Conservation (phyloP, 2,888 invertebrate genomes). For the Thereva nobilitata region DNA sequence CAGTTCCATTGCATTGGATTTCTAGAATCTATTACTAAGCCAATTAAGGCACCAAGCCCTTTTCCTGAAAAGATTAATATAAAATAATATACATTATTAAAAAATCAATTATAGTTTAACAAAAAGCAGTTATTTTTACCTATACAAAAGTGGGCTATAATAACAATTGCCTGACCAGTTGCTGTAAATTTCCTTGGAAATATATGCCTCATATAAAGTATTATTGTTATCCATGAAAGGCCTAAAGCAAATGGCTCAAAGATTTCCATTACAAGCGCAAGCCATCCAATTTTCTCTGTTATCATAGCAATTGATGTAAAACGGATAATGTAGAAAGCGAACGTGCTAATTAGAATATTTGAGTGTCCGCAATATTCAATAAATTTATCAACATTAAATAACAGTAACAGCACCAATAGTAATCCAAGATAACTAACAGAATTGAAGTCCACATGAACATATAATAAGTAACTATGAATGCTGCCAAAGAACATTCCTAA, state of each 20-base stretch:
- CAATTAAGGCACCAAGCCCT: conserved; percentile 71
- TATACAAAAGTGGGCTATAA: conserved; percentile 78
- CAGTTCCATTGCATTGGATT: conserved; percentile 45
- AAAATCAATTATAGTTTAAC: not conserved
- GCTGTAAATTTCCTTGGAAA: conserved; percentile 77
- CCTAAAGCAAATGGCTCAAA: conserved; percentile 77
- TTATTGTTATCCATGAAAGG: conserved; percentile 78
- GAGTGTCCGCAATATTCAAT: conserved; percentile 82
- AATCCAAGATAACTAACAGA: conserved; percentile 49
- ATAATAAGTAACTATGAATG: conserved; percentile 75
- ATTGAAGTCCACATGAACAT: conserved; percentile 60
- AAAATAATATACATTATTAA: not conserved
- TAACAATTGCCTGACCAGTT: conserved; percentile 77
- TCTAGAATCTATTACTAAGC: conserved; percentile 59
- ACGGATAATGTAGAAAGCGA: conserved; percentile 77
- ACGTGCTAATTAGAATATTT: conserved; percentile 80
- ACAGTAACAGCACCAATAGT: conserved; percentile 50
- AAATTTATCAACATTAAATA: conserved; percentile 73
- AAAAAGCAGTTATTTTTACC: conserved; percentile 56
- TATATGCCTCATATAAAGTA: conserved; percentile 79
- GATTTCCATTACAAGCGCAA: conserved; percentile 71
- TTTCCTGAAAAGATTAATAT: conserved; percentile 63
- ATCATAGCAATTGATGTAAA: conserved; percentile 66
- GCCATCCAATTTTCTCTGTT: conserved; percentile 63
- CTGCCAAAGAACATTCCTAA: conserved; percentile 81